Base-by-base conservation (phyloP, 2,797 vertebrate genomes). In the Macropodus opercularis region DNA sequence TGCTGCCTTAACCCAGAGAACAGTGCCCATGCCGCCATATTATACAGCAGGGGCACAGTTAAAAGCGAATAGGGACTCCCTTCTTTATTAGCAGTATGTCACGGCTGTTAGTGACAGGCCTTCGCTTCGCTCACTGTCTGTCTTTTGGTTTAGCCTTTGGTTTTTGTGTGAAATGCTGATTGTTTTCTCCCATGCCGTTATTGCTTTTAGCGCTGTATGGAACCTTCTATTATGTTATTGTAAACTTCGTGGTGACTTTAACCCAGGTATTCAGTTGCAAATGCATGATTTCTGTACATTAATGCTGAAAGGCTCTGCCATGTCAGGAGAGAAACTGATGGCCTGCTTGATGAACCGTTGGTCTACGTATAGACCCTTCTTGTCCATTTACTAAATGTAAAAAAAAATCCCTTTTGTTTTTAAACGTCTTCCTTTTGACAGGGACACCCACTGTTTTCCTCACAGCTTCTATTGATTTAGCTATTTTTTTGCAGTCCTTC, bases 51-150 rank as follows among this genome's bases (percentile, higher is more conserved):
- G 40, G 41, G 63, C 17, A 13, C 24, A 77, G 77, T 86, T 83
- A 66, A 85, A 89, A 85, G 85, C 29, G 71, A 72, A 62, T 8
- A 49, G 81, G 80, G 83, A 87, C 69, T 86, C 81, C 81, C 80
- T 50, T 67, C 64, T 71, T 79, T 82, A 88, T 89, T 85, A 85
- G 46, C 65, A 69, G 63, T 60, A 72, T 80, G 57, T 76, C 69
- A 83, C 71, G 65, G 67, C 73, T 86, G 75, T 90, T 87, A 85
- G 71, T 64, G 23, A 60, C 35, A 63, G 40, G 50, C 55, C 62
- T 75, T 71, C 24, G 31, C 38, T 52, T 41, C 39, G 26, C 19
- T 26, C 22, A 29, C 24, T 23, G 14, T 36, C 32, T 58, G 9
- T 43, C 43, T 62, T 47, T 14, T n/a, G n/a, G n/a, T 42, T 27